These are phyloP conservation scores for Calephelis nemesis DNA, from an alignment of 1,140 invertebrate genomes.

Conservation along the genomic window DNA sequence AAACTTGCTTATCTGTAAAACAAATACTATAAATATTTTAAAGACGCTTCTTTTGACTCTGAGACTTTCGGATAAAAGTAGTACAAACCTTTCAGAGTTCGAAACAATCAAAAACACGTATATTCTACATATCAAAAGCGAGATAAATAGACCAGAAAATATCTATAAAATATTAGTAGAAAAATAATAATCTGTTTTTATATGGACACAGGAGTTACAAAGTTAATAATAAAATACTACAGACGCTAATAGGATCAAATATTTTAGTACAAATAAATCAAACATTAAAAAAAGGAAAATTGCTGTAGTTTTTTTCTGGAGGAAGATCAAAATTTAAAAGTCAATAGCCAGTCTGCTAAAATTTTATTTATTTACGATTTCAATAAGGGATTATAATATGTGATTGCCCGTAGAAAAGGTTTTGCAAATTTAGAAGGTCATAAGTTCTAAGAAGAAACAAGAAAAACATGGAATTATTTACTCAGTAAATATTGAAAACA, in stretches of 20 bases:
- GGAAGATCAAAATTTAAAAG: background rate
- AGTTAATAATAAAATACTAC: background rate
- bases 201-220: slow-evolving; percentile 10
- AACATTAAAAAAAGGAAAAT: background rate
- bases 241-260: background rate
- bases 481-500: no score
- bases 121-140: slow-evolving; percentile 11
- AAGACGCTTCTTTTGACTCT: background rate
- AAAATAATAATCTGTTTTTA: slow-evolving; percentile 2
- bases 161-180: slow-evolving; percentile 15
- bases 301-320: background rate
- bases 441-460: no score
- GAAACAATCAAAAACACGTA: background rate
- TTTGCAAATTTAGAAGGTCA: no score
- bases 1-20: background rate
- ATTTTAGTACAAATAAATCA: background rate
- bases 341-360: no score
- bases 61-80: background rate
- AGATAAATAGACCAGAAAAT: slow-evolving; percentile 13
- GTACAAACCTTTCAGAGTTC: background rate
- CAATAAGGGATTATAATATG: no score
- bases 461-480: no score
- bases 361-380: no score
- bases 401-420: no score
- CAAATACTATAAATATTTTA: background rate